Evolutionary conservation across 2,888 invertebrate species (phyloP).

Genomic region (Alentia gelatinosa): DNA sequence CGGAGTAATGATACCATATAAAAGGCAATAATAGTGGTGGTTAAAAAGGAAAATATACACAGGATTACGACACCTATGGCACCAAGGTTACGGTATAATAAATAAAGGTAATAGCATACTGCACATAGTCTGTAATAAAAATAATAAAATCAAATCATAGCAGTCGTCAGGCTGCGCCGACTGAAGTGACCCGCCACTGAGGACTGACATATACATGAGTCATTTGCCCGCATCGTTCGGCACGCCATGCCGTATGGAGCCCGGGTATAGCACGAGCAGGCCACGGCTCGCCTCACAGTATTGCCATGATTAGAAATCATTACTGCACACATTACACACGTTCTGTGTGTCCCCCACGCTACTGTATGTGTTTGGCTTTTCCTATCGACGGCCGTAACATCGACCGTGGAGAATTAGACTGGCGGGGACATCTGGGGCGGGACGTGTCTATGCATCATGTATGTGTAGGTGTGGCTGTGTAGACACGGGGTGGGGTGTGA

Average conservation of each 20-base stretch:
- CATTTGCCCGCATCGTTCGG: not conserved
- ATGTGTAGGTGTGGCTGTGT: no score
- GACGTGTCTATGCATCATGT: no score
- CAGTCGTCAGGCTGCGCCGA: not conserved
- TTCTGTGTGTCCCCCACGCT: not conserved
- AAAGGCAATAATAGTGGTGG: not conserved
- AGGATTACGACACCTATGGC: not conserved
- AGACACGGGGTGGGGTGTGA: no score
- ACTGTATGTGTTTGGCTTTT: not conserved
- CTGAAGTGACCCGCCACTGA: not conserved
- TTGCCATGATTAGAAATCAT: not conserved
- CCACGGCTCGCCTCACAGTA: not conserved
- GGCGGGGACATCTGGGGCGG: no score
- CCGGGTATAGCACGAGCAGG: not conserved
- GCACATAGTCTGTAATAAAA: not conserved
- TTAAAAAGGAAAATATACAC: not conserved
- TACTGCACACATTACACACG: not conserved
- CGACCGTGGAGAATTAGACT: no score
- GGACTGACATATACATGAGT: not conserved
- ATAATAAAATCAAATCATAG: no score
- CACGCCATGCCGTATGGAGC: not conserved
- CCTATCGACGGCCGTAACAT: no score
- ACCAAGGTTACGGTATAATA: not conserved
- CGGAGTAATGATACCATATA: not conserved
- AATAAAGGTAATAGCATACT: not conserved